Base-by-base conservation (phyloP, 2,888 invertebrate species). In the Lasioglossum oenotherae region DNA sequence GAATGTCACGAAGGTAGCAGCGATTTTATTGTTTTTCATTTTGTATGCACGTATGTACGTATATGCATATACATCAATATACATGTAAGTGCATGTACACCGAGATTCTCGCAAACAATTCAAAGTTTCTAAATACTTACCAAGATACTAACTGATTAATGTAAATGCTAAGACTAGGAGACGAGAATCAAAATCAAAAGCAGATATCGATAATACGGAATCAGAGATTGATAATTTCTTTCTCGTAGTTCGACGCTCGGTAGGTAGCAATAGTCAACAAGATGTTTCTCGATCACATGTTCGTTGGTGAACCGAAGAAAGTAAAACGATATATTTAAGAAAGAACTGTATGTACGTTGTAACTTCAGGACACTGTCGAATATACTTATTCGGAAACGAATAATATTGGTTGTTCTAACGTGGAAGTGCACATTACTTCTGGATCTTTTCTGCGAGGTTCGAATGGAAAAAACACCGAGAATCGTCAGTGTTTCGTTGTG, bases 1-100 rank as follows among this genome's bases (percentile, higher is more conserved):
- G 49, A 53, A 46, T 41, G 80, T 74, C 46, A 78, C 41, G 57
- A 79, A 79, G 23, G 31, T 75, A 82, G 79, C 60, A 82, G 79
- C 60, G 38, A 35, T 75, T 72, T 82, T 74, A 80, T 76, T 75
- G 74, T 75, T 83, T 83, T 74, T 60, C 16, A 12, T 75, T 75
- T 71, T 74, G 38, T 44, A 53, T 27, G 69, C 8, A 53, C 23
- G 5, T n/a, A 57, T 3, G 2, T 53, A n/a, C 3, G 0, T 71
- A 19, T 6, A 46, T 2, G 27, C 16, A 53, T 41, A 12, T 4
- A 6, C 8, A 46, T 2, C 27, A 10, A 53, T 41, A 12, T 4
- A 6, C 8, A n/a, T 71, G 8, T 31, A 57, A 16, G 38, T 53
- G 35, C 44, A 6, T 10, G 4, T 3, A 16, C 35, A 31, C 19